Evolutionary conservation across 2,797 vertebrate species (phyloP), one percentile per base, ranked within the genome.

Genomic region (Discoglossus pictus): DNA sequence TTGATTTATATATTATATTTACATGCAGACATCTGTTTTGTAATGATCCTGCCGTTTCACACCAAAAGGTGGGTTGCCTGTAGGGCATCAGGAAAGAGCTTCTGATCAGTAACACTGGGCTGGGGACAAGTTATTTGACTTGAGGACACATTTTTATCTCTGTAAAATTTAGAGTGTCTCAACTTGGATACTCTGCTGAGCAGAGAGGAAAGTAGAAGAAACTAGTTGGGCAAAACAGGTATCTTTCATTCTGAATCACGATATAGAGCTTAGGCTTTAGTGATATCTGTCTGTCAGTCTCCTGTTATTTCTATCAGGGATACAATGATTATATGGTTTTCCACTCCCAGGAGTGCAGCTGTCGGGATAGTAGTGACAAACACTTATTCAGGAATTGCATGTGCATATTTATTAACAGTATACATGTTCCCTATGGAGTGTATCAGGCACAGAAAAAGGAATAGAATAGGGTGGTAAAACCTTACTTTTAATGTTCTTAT

Each of bases 151-250:
- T 47, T 62, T 23, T 36, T 61, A 17, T 24, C 8, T 53, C 25
- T 36, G 24, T 44, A 21, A 42, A 46, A 23, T 16, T n/a, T 35
- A 53, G 7, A 54, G 54, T 42, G 65, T 46, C 58, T 36, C 31
- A 54, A 36, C 66, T 47, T 44, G 4, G 25, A 40, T 38, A 35
- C n/a, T 59, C 24, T 61, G 6, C 25, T 35, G 23, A 44, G 10
- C 15, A 10, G 20, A 54, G 25, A 61, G 66, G 59, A 69, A 69
- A 69, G 61, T n/a, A 54, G 38, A 61, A 54, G 18, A n/a, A 36
- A 39, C 54, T 5, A n/a, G 9, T 54, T 40, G 44, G n/a, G 10
- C 50, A 25, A 4, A 44, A 25, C 31, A 24, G 31, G 21, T 46
- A 54, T 25, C 47, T 38, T 69, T 31, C 27, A 31, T 31, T 31